phyloP scores from a whole-genome alignment of 2,797 vertebrate genomes.

The Coregonus sp. region DNA sequence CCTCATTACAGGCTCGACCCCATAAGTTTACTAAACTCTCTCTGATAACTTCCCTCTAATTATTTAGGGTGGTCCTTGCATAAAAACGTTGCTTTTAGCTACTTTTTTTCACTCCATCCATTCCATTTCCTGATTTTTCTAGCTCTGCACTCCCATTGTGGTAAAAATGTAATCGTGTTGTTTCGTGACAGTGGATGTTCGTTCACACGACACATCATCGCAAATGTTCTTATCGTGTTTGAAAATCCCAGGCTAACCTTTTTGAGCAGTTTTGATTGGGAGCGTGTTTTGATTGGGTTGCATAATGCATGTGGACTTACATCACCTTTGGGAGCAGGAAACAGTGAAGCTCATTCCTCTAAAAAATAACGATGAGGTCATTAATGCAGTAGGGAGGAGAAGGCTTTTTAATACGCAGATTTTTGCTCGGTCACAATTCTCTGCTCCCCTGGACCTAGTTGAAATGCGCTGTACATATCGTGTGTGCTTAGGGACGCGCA shows the following conservation, averaged over 20 bases:
- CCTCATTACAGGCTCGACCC: conserved; percentile 15
- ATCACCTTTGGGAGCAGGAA: conserved; percentile 43
- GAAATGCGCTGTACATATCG: neutral
- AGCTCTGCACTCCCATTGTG: conserved; percentile 30
- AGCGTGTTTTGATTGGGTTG: conserved; percentile 28
- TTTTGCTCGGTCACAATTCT: conserved; percentile 45
- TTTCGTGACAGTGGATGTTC: conserved; percentile 17
- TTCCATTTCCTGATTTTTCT: conserved; percentile 13
- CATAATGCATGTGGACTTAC: conserved; percentile 60
- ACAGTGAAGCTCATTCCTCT: conserved; percentile 38
- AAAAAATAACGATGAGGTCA: conserved; percentile 65
- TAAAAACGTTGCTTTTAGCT: conserved; percentile 32
- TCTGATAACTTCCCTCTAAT: conserved; percentile 45
- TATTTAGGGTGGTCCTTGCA: conserved; percentile 44
- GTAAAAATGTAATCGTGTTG: conserved; percentile 52
- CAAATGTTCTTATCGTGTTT: neutral
- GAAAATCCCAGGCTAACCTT: conserved; percentile 11
- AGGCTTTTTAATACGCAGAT: neutral
- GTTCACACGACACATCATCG: conserved; percentile 13
- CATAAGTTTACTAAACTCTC: conserved; percentile 31
- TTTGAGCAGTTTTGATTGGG: conserved; percentile 11
- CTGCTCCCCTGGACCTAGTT: neutral
- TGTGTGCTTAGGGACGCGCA: neutral
- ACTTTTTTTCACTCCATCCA: conserved; percentile 20
- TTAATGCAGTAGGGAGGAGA: conserved; percentile 55